Conservation (phyloP, 2,888 invertebrate species). For the Drosophila acutilabella region DNA sequence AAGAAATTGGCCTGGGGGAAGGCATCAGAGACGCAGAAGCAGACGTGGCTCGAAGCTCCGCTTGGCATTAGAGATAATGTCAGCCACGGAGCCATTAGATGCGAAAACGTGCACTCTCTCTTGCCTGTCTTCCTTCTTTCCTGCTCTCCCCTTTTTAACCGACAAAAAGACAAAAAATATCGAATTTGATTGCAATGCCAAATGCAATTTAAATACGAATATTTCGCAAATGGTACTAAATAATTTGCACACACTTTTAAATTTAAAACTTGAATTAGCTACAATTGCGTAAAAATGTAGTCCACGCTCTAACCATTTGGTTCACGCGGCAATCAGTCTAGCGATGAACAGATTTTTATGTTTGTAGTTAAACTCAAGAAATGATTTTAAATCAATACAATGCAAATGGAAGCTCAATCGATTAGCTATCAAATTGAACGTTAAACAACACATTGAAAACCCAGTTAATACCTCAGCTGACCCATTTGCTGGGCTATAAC, state of each 20-base stretch:
- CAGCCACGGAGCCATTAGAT: slow-evolving; percentile 61
- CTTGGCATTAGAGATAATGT: slow-evolving; percentile 73
- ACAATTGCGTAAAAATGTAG: too few relatives aligned
- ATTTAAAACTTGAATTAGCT: neutral
- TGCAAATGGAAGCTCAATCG: slow-evolving; percentile 19
- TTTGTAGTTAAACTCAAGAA: neutral
- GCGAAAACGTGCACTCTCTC: slow-evolving; percentile 51
- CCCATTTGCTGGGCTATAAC: slow-evolving; percentile 44
- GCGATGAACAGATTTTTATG: neutral
- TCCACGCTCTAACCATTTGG: too few relatives aligned
- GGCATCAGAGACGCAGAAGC: slow-evolving; percentile 2
- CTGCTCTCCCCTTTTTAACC: neutral
- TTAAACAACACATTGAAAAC: neutral
- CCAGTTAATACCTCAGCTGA: slow-evolving; percentile 27
- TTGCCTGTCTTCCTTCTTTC: neutral
- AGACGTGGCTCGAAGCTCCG: slow-evolving; percentile 27
- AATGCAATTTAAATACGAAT: slow-evolving; percentile 73
- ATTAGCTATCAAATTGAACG: slow-evolving; percentile 28
- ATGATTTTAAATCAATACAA: neutral
- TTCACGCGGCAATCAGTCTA: too few relatives aligned
- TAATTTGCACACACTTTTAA: neutral
- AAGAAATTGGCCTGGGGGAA: slow-evolving; percentile 67
- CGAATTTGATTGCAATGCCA: slow-evolving; percentile 70
- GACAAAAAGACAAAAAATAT: slow-evolving; percentile 54
- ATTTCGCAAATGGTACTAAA: slow-evolving; percentile 38